These are phyloP conservation scores for Nebria salina DNA, from an alignment of 2,888 invertebrate genomes.

Conservation along the genomic window DNA sequence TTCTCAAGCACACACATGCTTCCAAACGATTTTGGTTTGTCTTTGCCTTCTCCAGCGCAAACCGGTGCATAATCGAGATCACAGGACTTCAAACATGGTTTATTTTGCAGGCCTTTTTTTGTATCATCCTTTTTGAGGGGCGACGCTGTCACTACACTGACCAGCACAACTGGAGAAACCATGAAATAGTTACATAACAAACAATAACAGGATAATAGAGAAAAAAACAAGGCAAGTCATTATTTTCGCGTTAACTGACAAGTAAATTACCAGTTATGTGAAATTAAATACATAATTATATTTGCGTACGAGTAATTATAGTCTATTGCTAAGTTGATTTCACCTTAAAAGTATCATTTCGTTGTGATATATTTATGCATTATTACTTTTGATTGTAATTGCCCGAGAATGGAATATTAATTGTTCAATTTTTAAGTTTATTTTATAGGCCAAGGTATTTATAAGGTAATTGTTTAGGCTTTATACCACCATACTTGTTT, in stretches of 20 bases:
- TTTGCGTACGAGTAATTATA: neutral
- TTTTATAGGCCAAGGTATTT: neutral
- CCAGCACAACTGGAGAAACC: slow-evolving; percentile 11
- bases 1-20: slow-evolving; percentile 72
- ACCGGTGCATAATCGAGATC: slow-evolving; percentile 66
- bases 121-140: slow-evolving; percentile 26
- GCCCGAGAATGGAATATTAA: neutral
- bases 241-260: neutral
- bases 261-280: neutral
- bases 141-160: slow-evolving; percentile 13
- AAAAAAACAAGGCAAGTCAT: neutral
- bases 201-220: too few relatives aligned
- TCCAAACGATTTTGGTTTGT: slow-evolving; percentile 68
- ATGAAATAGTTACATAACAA: neutral
- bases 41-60: slow-evolving; percentile 70
- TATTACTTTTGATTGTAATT: neutral
- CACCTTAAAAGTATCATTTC: neutral
- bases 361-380: neutral
- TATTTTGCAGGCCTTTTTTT: slow-evolving; percentile 59
- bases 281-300: neutral
- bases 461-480: neutral
- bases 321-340: neutral
- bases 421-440: neutral
- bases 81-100: slow-evolving; percentile 69
- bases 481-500: neutral